Conservation (phyloP, 2,797 vertebrate genomes). For the Florisuga fusca region DNA sequence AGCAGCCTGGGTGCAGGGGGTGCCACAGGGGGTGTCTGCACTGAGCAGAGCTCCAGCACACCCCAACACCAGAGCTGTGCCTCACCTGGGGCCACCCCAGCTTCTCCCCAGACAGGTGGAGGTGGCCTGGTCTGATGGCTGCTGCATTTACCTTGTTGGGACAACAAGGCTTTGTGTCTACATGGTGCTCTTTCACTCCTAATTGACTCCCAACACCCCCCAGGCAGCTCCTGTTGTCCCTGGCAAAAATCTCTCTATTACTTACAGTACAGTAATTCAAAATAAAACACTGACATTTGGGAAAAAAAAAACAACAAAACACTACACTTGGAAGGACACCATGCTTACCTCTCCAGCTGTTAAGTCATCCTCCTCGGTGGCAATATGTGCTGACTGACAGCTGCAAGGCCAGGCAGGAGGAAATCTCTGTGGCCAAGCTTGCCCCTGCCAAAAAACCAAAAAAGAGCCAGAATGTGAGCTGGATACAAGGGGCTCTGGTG, state of each 20-base stretch:
- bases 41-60: not conserved
- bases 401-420: not conserved
- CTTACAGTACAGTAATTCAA: not conserved
- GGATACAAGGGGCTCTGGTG: not conserved
- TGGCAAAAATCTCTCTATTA: not conserved
- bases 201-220: not conserved
- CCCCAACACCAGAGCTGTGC: not conserved
- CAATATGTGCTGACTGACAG: fast-evolving
- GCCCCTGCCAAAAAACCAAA: not conserved
- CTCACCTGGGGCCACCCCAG: too few species aligned
- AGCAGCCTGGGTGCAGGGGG: not conserved
- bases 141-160: fast-evolving
- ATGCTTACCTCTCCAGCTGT: fast-evolving
- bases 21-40: not conserved
- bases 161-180: too few species aligned
- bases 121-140: not conserved
- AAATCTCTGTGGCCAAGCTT: not conserved
- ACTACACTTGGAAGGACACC: fast-evolving
- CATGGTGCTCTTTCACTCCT: not conserved
- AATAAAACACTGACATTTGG: not conserved
- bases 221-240: not conserved
- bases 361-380: fast-evolving
- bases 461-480: not conserved
- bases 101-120: too few species aligned
- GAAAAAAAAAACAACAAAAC: too few species aligned